Evolutionary conservation across 2,797 vertebrate species (phyloP), one percentile per base, ranked within the genome.

Genomic region (Phoebastria nigripes): DNA sequence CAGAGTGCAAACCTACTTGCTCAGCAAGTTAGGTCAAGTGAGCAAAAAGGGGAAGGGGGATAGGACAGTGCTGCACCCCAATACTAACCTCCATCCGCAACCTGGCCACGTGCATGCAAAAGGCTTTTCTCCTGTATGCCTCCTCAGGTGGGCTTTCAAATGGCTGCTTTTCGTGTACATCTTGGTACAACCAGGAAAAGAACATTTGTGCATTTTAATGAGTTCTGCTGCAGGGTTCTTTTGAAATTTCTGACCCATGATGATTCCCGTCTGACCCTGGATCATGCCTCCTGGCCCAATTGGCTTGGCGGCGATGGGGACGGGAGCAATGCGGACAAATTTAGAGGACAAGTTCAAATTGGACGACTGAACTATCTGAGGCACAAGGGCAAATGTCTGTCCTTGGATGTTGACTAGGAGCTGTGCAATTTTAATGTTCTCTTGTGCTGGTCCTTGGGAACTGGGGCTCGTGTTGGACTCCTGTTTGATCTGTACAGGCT

Each of bases 111-210:
- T 99, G 97, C 99, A 99, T 2, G 99, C 99, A 29, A 99, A 99
- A 19, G 99, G 99, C 96, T 99, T 99, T 98, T 99, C 99, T 69
- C 99, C 99, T 0, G 99, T 99, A 97, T 99, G 99, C 92, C 99
- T 98, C 96, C 99, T 98, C 96, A 99, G 98, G 96, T 99, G 99
- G 49, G 99, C 99, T 97, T 99, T 99, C 93, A 99, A 98, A 93
- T 99, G 99, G 97, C 99, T 99, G 98, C 99, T 99, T 97, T 99
- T 99, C 25, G 99, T 99, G 98, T 99, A 99, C 99, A 99, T 99
- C 98, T 99, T 99, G 97, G 98, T 98, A 97, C 99, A 99, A 86
- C 99, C 99, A 2, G 99, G 98, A 92, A 99, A 99, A 97, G 98
- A 98, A 96, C 99, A 99, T 98, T 99, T 99, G 97, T 99, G 99